Evolutionary conservation across 2,113 vertebrate species (phyloP).

Genomic region (Lophotis ruficrista): DNA sequence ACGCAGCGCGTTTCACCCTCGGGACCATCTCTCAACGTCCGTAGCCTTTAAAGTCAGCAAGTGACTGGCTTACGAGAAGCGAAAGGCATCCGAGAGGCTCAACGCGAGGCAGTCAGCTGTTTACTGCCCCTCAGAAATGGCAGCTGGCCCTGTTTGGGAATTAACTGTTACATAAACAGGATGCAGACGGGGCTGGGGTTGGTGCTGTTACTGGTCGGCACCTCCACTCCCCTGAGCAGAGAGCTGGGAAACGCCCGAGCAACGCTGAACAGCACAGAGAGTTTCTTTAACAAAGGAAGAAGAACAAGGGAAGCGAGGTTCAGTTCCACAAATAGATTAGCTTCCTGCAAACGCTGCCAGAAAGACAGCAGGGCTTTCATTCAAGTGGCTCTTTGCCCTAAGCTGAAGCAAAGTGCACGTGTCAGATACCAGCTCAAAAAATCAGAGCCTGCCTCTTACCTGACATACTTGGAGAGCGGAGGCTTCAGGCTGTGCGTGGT

Average conservation of each 20-base stretch:
- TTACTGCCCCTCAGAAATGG: background rate
- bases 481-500: constrained; percentile 86
- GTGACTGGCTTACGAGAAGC: background rate
- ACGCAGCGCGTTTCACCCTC: background rate
- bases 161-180: constrained; percentile 36
- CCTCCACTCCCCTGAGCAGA: background rate
- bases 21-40: background rate
- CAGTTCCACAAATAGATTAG: constrained; percentile 21
- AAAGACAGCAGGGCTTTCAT: constrained; percentile 20
- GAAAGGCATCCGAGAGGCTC: background rate
- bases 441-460: constrained; percentile 73
- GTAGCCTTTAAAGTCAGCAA: background rate
- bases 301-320: constrained; percentile 43
- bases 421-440: background rate
- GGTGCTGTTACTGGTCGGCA: background rate
- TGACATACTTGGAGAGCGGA: constrained; percentile 85
- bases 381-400: background rate
- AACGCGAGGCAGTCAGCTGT: constrained; percentile 5
- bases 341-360: constrained; percentile 51
- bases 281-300: constrained; percentile 56
- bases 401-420: background rate
- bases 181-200: background rate
- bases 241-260: constrained; percentile 40
- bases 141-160: background rate
- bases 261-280: background rate